Percentiles rank a stretch among this genome's conserved stretches.
These are phyloP conservation scores for Eupristina koningsbergeri DNA, from an alignment of 1,140 invertebrate species.

Conservation along the genomic window DNA sequence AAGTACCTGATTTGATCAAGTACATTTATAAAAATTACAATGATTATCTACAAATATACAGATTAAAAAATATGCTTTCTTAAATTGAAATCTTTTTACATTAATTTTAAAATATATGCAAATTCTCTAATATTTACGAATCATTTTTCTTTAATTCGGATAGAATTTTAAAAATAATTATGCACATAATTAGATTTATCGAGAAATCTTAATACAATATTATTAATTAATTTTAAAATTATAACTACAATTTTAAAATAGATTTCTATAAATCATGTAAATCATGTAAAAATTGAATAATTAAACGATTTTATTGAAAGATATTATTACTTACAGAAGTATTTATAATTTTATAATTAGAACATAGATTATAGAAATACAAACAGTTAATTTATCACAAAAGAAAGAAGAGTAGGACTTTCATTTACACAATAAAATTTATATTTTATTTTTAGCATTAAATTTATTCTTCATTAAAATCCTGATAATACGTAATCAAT, in stretches of 20 bases:
- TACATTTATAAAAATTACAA: not conserved
- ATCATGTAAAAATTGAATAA: not conserved
- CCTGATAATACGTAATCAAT: constrained; percentile 1
- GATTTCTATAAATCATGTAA: not conserved
- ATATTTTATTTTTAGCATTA: not conserved
- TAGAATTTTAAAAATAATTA: not conserved
- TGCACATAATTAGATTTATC: not conserved
- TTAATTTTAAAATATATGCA: not conserved
- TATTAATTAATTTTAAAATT: not conserved
- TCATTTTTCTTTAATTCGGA: not conserved
- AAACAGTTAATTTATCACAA: not conserved
- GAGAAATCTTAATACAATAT: not conserved
- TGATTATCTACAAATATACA: not conserved
- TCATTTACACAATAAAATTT: not conserved
- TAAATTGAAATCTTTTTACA: constrained; percentile 22
- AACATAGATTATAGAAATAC: not conserved
- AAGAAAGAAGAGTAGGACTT: not conserved
- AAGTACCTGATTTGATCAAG: not conserved
- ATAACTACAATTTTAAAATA: not conserved
- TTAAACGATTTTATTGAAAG: not conserved
- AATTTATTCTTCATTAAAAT: constrained; percentile 1
- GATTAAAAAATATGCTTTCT: not conserved
- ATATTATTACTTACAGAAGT: not conserved
- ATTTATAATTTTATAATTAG: not conserved
- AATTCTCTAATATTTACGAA: constrained; percentile 9